Conservation (phyloP, 1,140 invertebrate genomes). For the Dinoponera quadriceps region DNA sequence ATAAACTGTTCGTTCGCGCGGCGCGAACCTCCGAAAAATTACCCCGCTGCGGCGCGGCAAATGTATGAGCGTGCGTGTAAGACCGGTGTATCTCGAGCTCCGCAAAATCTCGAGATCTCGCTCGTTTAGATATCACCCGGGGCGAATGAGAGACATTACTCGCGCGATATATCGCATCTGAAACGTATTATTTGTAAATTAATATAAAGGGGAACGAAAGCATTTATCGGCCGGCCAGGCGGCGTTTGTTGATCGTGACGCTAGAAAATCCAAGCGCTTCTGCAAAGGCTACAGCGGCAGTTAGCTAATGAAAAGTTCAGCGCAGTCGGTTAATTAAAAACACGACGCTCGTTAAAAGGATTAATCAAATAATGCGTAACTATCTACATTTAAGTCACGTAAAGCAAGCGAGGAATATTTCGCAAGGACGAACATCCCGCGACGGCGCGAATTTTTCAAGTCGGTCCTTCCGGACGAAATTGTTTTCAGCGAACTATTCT, state of each 20-base stretch:
- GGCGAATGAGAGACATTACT: not conserved
- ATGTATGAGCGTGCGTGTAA: not conserved
- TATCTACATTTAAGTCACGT: not conserved
- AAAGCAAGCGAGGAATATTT: not conserved
- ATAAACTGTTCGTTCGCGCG: not conserved
- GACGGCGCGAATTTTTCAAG: not conserved
- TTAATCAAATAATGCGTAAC: slow-evolving; percentile 23
- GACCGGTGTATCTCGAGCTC: not conserved
- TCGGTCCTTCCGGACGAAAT: no score
- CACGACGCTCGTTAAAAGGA: slow-evolving; percentile 8
- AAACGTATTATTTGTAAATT: not conserved
- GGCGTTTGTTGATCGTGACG: not conserved
- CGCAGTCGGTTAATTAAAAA: slow-evolving; percentile 51
- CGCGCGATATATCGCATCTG: not conserved
- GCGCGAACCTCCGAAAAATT: not conserved
- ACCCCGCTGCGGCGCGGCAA: not conserved
- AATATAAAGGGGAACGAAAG: not conserved
- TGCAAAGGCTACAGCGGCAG: not conserved
- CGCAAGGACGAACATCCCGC: not conserved
- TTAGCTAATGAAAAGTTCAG: slow-evolving; percentile 49
- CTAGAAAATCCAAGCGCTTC: not conserved
- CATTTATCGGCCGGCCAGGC: not conserved
- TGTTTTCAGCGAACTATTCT: no score
- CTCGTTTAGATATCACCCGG: not conserved
- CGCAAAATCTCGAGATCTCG: not conserved